Evolutionary conservation across 2,113 vertebrate genomes (phyloP).

Genomic region (Aythya baeri): DNA sequence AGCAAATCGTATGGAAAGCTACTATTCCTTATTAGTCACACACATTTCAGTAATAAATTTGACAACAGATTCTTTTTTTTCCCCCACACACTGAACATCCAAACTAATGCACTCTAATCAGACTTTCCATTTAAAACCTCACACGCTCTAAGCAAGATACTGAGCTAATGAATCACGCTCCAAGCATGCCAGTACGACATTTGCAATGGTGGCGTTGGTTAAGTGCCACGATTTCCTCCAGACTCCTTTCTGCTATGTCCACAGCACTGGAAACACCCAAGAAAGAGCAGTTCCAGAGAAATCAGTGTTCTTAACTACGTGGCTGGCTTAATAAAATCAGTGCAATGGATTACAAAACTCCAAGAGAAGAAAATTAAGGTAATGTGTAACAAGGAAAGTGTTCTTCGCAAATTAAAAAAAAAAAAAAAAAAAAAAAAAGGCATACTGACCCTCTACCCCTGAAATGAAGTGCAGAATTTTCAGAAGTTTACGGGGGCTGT

Average conservation of each 20-base stretch:
- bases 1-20: not conserved
- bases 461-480: not conserved
- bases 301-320: not conserved
- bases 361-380: not conserved
- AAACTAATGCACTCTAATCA: not conserved
- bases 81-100: not conserved
- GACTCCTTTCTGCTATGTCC: not conserved
- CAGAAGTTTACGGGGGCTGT: not conserved
- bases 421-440: too few species aligned
- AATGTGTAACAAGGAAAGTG: not conserved
- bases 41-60: not conserved
- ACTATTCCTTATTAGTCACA: not conserved
- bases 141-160: not conserved
- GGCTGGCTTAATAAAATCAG: not conserved
- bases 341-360: not conserved
- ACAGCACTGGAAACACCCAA: not conserved
- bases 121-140: not conserved
- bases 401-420: not conserved
- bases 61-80: accelerated
- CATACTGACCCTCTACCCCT: too few species aligned
- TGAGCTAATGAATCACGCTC: not conserved
- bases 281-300: not conserved
- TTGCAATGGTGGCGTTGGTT: not conserved
- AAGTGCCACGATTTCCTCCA: not conserved
- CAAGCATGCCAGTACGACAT: not conserved